phyloP scores from a whole-genome alignment of 2,113 vertebrate genomes.

The Euleptes europaea region DNA sequence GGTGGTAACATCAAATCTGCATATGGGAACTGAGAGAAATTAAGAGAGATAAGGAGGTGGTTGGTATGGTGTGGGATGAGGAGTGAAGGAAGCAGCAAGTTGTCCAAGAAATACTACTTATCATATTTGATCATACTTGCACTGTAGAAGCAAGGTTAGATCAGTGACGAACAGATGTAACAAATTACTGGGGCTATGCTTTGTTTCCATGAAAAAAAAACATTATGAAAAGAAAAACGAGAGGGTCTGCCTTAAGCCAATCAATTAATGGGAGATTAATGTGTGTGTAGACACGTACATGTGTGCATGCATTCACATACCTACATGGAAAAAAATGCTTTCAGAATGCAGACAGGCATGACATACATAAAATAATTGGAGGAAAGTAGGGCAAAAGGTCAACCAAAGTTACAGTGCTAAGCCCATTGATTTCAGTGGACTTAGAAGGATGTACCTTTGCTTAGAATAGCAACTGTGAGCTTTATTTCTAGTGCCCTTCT shows the following conservation, averaged over 20 bases:
- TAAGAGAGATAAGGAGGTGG: not conserved
- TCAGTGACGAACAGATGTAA: not conserved
- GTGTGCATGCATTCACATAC: too few relatives aligned
- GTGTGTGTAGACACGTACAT: not conserved
- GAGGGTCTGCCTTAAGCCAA: not conserved
- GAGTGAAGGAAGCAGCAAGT: not conserved
- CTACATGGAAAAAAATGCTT: too few relatives aligned
- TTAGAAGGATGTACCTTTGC: too few relatives aligned
- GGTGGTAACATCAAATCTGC: not conserved
- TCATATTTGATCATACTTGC: not conserved
- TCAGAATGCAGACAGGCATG: too few relatives aligned
- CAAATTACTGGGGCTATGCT: not conserved
- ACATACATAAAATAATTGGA: too few relatives aligned
- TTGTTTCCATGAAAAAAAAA: not conserved
- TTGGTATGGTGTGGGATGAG: not conserved
- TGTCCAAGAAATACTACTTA: not conserved
- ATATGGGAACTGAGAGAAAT: not conserved
- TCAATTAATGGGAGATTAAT: not conserved
- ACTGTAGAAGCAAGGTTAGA: not conserved
- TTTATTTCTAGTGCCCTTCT: constrained; percentile 59
- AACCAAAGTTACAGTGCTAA: too few relatives aligned
- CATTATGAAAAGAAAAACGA: not conserved
- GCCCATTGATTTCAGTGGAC: too few relatives aligned
- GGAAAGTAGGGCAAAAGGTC: too few relatives aligned
- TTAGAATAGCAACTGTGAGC: not conserved